Evolutionary conservation across 1,140 invertebrate genomes (phyloP), one percentile per base, ranked within the genome.

Genomic region (Eufriesea mexicana): DNA sequence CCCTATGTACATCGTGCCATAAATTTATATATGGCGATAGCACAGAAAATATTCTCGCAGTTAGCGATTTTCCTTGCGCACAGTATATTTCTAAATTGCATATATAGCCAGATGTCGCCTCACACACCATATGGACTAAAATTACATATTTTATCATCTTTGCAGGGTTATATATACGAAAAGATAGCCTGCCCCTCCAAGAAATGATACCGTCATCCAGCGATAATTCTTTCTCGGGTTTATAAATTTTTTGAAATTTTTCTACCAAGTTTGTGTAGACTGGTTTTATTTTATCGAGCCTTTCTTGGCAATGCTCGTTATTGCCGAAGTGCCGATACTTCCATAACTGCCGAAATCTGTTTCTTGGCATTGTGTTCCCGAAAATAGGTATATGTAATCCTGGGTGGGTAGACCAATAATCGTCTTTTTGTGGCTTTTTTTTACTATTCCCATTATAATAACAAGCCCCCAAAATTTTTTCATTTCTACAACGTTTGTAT

Each of bases 361-460:
- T n/a, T n/a, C n/a, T n/a, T n/a, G n/a, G n/a, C n/a, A n/a, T n/a
- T n/a, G n/a, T n/a, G 4, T 81, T 81, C 2, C 59, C 47, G 18
- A 81, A 81, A 55, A 81, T 81, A 42, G 72, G 79, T 61, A 54
- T 49, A 47, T 59, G 5, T 59, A 82, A 49, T 68, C 2, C 10
- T 20, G 62, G 71, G 35, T 82, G 10, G 0, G 79, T 82, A 47
- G 72, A 82, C 79, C 71, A 82, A 59, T 82, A 82, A 68, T 82
- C 79, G 16, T 82, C 62, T 59, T 35, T 16, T 62, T 70, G 57
- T 77, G 74, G 45, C 14, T n/a, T n/a, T 83, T 83, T 83, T 77
- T 83, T 66, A 83, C 74, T 45, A 83, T 54, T 77, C 67, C 74
- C 81, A 83, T 83, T 64, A 83, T 2, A n/a, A 83, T 83, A 68